Percentiles rank a stretch among this genome's conserved stretches.
phyloP scores from a whole-genome alignment of 92 coral and sea anemone species.

The Epizoanthus scotinus region DNA sequence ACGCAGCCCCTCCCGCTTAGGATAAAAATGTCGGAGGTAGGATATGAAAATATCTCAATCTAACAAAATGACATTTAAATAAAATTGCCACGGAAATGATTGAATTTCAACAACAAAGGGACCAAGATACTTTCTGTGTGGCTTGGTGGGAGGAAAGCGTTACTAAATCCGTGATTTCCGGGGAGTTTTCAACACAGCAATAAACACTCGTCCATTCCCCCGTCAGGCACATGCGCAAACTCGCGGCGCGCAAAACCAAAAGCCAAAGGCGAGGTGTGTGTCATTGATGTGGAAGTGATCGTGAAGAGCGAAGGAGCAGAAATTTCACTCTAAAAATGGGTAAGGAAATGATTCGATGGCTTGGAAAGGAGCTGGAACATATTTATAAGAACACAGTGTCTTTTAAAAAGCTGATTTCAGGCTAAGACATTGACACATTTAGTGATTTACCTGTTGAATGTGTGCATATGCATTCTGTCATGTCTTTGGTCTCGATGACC shows the following conservation, averaged over 20 bases:
- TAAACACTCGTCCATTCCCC: constrained; percentile 31
- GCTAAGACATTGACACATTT: neutral
- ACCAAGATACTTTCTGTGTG: neutral
- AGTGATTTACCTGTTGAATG: neutral
- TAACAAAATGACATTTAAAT: too few species aligned
- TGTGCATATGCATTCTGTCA: neutral
- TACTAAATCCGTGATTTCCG: constrained; percentile 36
- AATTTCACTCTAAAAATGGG: constrained; percentile 29
- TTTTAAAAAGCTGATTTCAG: neutral
- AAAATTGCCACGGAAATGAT: neutral
- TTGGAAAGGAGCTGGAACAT: neutral
- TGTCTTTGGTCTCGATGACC: constrained; percentile 16
- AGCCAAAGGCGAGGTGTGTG: constrained; percentile 32
- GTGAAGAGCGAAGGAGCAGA: neutral
- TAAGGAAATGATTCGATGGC: constrained; percentile 9
- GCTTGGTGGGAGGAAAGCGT: constrained; percentile 2
- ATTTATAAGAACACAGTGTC: neutral
- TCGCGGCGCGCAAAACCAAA: constrained; percentile 28
- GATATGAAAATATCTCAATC: neutral
- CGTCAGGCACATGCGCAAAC: constrained; percentile 42
- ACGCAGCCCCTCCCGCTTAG: constrained; percentile 25
- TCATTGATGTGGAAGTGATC: constrained; percentile 12
- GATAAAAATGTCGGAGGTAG: neutral
- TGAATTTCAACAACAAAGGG: constrained; percentile 3
- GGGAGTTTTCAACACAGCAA: constrained; percentile 16